Evolutionary conservation across 2,113 vertebrate species (phyloP).

Genomic region (Pelodiscus sinensis): DNA sequence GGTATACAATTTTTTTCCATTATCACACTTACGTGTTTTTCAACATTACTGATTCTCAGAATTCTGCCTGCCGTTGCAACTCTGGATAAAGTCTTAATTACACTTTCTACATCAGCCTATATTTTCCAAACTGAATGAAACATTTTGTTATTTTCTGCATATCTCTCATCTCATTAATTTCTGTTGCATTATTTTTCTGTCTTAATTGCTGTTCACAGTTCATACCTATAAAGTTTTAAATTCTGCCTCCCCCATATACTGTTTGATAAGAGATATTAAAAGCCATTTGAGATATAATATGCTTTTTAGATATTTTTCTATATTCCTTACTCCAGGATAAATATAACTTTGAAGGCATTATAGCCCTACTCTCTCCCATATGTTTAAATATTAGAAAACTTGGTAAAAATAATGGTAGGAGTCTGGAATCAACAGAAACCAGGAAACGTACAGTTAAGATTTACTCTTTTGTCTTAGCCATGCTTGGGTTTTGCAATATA

Average conservation of each 20-base stretch:
- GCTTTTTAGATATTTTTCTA: neutral
- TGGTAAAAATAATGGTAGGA: neutral
- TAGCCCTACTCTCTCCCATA: neutral
- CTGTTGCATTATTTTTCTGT: neutral
- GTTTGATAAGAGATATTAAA: constrained; percentile 25
- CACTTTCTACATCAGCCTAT: neutral
- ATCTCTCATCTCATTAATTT: neutral
- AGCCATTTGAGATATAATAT: constrained; percentile 10
- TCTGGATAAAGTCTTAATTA: neutral
- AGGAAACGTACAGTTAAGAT: neutral
- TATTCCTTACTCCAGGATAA: neutral
- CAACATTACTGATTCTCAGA: neutral
- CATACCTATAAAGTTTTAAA: neutral
- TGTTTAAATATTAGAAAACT: neutral
- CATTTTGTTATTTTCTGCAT: neutral
- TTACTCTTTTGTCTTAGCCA: neutral
- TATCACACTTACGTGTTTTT: neutral
- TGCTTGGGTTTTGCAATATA: neutral
- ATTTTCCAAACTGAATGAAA: neutral
- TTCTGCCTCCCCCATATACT: neutral
- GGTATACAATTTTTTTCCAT: neutral
- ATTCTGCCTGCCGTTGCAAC: neutral
- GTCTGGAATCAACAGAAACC: neutral
- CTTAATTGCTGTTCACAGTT: neutral
- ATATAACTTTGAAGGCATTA: neutral